Base-by-base conservation (phyloP, 2,113 vertebrate genomes). In the Dolichallabes microphthalmus region DNA sequence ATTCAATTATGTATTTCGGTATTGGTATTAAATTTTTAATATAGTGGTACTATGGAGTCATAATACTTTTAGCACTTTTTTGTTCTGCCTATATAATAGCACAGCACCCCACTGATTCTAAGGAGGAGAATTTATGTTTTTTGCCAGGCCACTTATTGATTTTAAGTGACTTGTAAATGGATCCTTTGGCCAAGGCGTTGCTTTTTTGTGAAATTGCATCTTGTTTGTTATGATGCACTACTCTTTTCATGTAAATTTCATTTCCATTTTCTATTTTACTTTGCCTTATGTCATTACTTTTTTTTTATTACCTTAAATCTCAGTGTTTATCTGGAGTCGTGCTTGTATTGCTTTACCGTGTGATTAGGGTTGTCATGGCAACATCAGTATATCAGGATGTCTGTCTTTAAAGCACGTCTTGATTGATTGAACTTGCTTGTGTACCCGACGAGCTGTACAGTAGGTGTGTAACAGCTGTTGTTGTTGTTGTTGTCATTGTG, bases 401-500 rank as follows among this genome's bases (percentile, higher is more conserved):
- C 22, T 80, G 57, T 64, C 58, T 82, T 3, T 69, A 30, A 13
- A 17, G 35, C 27, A 53, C 50, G 4, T 32, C n/a, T 22, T 85
- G 57, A 39, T 22, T 85, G 57, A 39, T 4, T 66, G 35, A 8
- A 63, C 58, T 35, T 20, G 52, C 78, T 63, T 55, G 64, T 81
- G 61, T 76, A 58, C 60, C 58, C 81, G 81, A 14, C 10, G 74
- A 77, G 81, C 68, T 32, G 69, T 86, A 81, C 68, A n/a, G 69
- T 86, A 81, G 87, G 53, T 64, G 75, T 35, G 55, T 79, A 60
- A 79, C 20, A 5, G 30, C 19, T 12, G 10, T 89, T 87, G 89
- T 86, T 79, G 90, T 86, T 79, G 90, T 92, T 95, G 92, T 96
- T 92, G 92, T 94, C 95, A 94, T 94, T 92, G 94, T 95, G 92